Evolutionary conservation across 2,113 vertebrate genomes (phyloP), one percentile per base, ranked within the genome.

Genomic region (Phrynocephalus versicolor): DNA sequence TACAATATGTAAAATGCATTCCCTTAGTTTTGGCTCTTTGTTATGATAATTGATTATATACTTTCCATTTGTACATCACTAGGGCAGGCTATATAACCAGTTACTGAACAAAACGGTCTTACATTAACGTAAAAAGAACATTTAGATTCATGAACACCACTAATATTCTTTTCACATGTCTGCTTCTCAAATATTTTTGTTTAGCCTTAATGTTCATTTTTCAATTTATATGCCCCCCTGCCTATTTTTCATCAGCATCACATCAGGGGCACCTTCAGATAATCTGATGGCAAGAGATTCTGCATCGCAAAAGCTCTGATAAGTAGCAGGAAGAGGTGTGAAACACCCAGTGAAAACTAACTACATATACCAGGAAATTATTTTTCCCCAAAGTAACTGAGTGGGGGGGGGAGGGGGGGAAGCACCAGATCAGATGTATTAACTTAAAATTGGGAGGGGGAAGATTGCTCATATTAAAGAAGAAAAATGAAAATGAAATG

Each of bases 161-260:
- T 60, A 16, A 90, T 82, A 86, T n/a, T 88, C 86, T 65, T 88
- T 90, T 92, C 35, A 70, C 87, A 82, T 77, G 74, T 87, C 93
- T 79, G 3, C 3, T 5, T 69, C 41, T 80, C 72, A 85, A 71
- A 88, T 78, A 73, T 84, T 67, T 87, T 80, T 25, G 13, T 51
- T 27, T 41, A 83, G 79, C 82, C 94, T 92, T 82, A 77, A 92
- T 91, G 89, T 88, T 90, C 33, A 30, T 91, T 89, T 94, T 92
- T 88, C 85, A 93, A 83, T 94, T 93, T 94, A 71, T 89, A 90
- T 90, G 89, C 91, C 90, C 83, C n/a, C 94, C 94, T 92, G 92
- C 74, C 27, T 92, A 73, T 79, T 94, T 95, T 96, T 95, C 94
- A 95, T 96, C 95, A 95, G 88, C 67, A 94, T 95, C 95, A 84